Evolutionary conservation across 53 echinoderm and acorn worm species (phyloP).

Genomic region (Luidia sarsii): DNA sequence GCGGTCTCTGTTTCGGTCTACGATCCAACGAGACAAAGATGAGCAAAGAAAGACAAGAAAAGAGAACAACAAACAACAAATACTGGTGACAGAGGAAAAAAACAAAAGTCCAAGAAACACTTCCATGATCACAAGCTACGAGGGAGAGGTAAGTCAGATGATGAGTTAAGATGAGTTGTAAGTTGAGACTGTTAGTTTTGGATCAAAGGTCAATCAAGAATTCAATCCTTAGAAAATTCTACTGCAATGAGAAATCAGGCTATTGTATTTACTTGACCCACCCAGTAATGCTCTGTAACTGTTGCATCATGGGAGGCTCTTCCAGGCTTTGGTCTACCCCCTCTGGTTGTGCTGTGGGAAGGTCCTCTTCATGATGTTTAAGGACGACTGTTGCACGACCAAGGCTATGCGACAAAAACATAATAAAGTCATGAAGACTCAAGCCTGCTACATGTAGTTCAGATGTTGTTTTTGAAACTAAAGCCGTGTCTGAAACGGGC

Average conservation of each 20-base stretch:
- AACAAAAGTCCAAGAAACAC: too few species aligned
- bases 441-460: too few species aligned
- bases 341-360: constrained; percentile 1
- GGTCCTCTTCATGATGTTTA: too few species aligned
- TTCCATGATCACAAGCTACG: too few species aligned
- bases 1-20: constrained; percentile 57
- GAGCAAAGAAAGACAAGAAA: constrained; percentile 1
- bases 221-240: too few species aligned
- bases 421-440: background rate
- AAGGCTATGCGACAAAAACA: constrained; percentile 9
- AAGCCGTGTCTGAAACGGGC: too few species aligned
- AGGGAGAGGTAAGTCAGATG: too few species aligned
- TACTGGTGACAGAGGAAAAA: background rate
- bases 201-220: too few species aligned
- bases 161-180: too few species aligned
- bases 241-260: too few species aligned
- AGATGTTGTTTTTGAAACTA: too few species aligned
- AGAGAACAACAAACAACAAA: background rate
- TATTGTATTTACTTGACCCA: constrained; percentile 26
- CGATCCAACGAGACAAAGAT: background rate
- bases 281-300: constrained; percentile 74
- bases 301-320: constrained; percentile 89
- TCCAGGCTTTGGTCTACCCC: constrained; percentile 45
- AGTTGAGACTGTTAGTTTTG: too few species aligned
- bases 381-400: constrained; percentile 33